phyloP scores from a whole-genome alignment of 2,113 vertebrate species.

The Dipodomys stephensi region DNA sequence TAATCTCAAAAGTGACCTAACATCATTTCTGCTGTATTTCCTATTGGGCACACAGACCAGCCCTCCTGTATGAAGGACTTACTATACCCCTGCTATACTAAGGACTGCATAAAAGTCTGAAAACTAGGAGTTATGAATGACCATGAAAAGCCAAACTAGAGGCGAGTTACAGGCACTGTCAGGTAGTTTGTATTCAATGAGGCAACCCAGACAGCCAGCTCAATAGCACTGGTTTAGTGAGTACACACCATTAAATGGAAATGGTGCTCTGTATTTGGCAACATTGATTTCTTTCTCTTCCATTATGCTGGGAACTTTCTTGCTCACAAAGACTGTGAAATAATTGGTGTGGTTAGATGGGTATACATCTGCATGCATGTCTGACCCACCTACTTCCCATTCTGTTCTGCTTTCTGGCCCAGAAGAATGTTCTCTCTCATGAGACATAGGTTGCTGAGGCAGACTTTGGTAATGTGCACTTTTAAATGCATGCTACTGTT shows the following conservation, averaged over 20 bases:
- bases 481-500: not conserved
- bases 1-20: not conserved
- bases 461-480: not conserved
- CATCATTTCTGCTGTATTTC: not conserved
- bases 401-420: conserved; percentile 2
- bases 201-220: not conserved
- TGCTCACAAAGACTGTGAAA: not conserved
- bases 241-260: not conserved
- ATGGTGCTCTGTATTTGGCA: not conserved
- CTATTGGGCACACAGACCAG: not conserved
- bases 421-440: conserved; percentile 43
- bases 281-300: conserved; percentile 11
- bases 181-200: conserved; percentile 25
- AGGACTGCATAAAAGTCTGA: not conserved
- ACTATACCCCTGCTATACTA: too few species aligned
- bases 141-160: not conserved
- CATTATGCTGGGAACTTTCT: not conserved
- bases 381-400: not conserved
- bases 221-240: conserved; percentile 35
- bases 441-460: conserved; percentile 33
- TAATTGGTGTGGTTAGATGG: not conserved
- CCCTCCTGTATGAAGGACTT: too few species aligned
- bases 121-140: not conserved
- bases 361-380: not conserved
- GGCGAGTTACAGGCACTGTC: not conserved